phyloP scores from a whole-genome alignment of 2,113 vertebrate genomes.

The Crotalus helleri region DNA sequence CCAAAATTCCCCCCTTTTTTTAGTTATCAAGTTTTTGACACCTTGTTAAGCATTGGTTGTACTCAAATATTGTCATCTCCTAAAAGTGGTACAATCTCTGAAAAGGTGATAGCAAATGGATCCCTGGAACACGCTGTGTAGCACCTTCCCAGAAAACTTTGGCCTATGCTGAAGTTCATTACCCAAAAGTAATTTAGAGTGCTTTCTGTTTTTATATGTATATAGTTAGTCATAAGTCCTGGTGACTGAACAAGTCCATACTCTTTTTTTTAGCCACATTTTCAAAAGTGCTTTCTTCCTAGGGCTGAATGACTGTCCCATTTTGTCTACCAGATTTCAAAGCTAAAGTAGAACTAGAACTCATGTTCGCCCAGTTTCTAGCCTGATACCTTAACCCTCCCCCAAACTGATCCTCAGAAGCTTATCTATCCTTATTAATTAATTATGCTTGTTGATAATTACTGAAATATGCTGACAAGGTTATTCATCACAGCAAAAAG shows the following conservation, averaged over 20 bases:
- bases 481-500: neutral
- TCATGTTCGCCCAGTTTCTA: neutral
- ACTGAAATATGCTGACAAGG: neutral
- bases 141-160: neutral
- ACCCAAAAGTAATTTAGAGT: neutral
- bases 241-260: neutral
- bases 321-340: neutral
- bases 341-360: neutral
- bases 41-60: too few species aligned
- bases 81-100: too few species aligned
- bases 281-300: neutral
- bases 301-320: neutral
- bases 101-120: neutral
- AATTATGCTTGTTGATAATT: neutral
- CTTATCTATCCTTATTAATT: neutral
- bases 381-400: neutral
- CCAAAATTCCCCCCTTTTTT: too few species aligned
- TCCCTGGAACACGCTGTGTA: neutral
- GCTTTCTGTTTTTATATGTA: neutral
- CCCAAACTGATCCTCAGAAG: neutral
- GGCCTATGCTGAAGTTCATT: neutral
- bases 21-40: too few species aligned
- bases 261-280: neutral
- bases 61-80: too few species aligned
- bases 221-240: neutral